Conservation (phyloP, 2,113 vertebrate genomes). For the Scomber japonicus region DNA sequence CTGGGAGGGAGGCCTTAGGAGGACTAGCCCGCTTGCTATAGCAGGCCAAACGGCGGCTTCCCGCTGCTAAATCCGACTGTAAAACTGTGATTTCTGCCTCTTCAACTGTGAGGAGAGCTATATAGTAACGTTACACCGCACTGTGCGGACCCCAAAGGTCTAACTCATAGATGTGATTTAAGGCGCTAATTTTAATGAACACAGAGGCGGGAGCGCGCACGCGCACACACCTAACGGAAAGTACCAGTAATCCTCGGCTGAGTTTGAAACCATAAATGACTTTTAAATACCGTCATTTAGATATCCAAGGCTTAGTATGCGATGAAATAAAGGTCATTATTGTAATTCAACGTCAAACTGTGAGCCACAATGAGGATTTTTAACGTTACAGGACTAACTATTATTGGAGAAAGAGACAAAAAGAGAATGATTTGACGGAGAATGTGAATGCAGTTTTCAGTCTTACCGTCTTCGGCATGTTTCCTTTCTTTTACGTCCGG, state of each 20-base stretch:
- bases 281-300: background rate
- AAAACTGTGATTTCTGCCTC: background rate
- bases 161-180: conserved; percentile 27
- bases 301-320: too few species aligned
- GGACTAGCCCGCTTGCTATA: conserved; percentile 54
- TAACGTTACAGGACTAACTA: background rate
- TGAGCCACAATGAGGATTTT: too few species aligned
- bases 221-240: conserved; percentile 77
- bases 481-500: conserved; percentile 53
- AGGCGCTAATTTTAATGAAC: conserved; percentile 61
- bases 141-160: background rate
- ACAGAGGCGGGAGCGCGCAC: conserved; percentile 66
- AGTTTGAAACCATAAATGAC: conserved; percentile 28
- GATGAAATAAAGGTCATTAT: background rate
- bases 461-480: conserved; percentile 87
- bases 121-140: fast-evolving
- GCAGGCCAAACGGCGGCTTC: conserved; percentile 52
- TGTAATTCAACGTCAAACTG: background rate
- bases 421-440: background rate
- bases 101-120: too few species aligned
- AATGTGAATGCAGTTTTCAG: background rate
- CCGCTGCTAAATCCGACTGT: background rate
- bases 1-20: conserved; percentile 53
- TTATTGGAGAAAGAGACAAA: background rate
- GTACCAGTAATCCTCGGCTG: conserved; percentile 23